Base-by-base conservation (phyloP, 2,888 invertebrate species). In the Acanthosepion esculentum region DNA sequence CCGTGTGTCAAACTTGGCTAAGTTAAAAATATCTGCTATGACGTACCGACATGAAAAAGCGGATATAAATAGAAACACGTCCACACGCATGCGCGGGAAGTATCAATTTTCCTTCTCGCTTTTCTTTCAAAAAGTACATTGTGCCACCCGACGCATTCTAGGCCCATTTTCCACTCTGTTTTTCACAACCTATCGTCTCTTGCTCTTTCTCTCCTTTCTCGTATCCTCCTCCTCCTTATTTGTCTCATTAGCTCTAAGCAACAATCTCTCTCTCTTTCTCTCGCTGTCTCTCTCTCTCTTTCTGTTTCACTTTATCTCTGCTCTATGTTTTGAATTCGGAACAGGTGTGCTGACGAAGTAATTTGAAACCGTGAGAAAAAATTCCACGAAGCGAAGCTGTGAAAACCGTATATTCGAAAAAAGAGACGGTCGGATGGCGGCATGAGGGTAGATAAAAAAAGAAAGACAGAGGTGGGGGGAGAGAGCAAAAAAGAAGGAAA, bases 301-400 rank as follows among this genome's bases (percentile, higher is more conserved):
- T 78, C n/a, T n/a, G 1, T n/a, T 10, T 78, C 78, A 5, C 78
- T 29, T 8, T n/a, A 7, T n/a, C 10, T n/a, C n/a, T 78, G n/a
- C 18, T n/a, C 1, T 78, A 8, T 29, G 4, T n/a, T 29, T 29
- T 78, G n/a, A n/a, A 18, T 78, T 78, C 12, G 78, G 78, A 78
- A 78, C 78, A 78, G 78, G 78, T 78, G 78, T 78, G 78, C n/a
- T 33, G 78, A 78, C n/a, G 78, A 78, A 64, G 78, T 78, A 78
- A 78, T 33, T 33, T 78, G 78, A 78, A 18, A 78, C 78, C 78
- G 78, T 78, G 78, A 78, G 78, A 78, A 78, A 33, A 78, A n/a
- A 78, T 78, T 78, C n/a, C 78, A 15, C 78, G 1, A 1, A n/a
- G 33, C n/a, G 33, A 78, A 78, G 78, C 78, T 78, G 78, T 78